Base-by-base conservation (phyloP, 1,140 invertebrate genomes). In the Drosophila virilis region DNA sequence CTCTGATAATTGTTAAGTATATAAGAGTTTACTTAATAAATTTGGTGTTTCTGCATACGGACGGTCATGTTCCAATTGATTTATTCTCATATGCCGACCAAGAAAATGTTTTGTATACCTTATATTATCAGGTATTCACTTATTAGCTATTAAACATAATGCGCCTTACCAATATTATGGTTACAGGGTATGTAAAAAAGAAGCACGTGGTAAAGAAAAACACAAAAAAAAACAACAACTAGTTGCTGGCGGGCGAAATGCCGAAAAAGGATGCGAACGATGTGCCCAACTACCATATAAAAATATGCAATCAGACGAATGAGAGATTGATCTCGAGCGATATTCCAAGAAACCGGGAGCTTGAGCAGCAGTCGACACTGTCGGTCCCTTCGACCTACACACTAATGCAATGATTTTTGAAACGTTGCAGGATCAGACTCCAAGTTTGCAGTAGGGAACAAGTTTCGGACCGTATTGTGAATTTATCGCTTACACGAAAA, bases 251-350 rank as follows among this genome's bases (percentile, higher is more conserved):
- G 15, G 54, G 55, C 62, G 40, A 67, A 83, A 80, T 54, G 52
- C 84, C 84, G 65, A 88, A 88, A 88, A 88, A 78, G 84, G 84
- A 80, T 80, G 83, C 59, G 77, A 84, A 75, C 80, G 84, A 89
- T 88, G 77, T 88, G 77, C 51, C 68, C 84, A 80, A 84, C 84
- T 83, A 88, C 84, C 80, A 80, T 84, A 89, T 89, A 89, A 89
- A 88, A 88, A 88, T 88, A 84, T 89, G 80, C 84, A 89, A 88
- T 89, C 84, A 84, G 76, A 80, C 61, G 74, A 79, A 61, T 77
- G 58, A 89, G 78, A 88, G 83, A 89, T 89, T 89, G 84, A 88
- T 88, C 80, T 88, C 77, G 70, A 74, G 65, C 74, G 84, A 89
- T 89, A 78, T 88, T 88, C 84, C 77, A 61, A 77, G 84, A 88